A percentile compares a stretch with the other conserved stretches of the same genome.
These are phyloP conservation scores for Zaprionus camerounensis DNA, from an alignment of 1,140 invertebrate genomes.

Conservation along the genomic window DNA sequence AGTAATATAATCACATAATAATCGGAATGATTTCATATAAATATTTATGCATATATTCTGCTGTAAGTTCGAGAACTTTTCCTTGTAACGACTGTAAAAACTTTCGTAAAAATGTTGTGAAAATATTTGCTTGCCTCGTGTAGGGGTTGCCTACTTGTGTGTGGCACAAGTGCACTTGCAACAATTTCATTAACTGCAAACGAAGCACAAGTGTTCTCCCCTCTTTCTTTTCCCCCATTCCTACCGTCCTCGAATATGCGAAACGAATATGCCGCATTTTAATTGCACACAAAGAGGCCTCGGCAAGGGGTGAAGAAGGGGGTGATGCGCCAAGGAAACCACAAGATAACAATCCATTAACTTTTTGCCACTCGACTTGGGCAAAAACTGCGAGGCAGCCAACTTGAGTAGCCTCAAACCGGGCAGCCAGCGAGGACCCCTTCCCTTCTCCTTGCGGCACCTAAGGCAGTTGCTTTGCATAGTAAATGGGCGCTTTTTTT, in stretches of 20 bases:
- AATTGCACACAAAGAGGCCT: conserved; percentile 62
- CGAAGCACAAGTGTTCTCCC: conserved; percentile 52
- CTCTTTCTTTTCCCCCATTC: conserved; percentile 2
- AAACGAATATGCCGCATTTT: conserved; percentile 46
- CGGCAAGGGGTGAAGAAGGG: neutral
- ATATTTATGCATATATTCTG: neutral
- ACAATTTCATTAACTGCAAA: conserved; percentile 75
- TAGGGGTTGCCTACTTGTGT: conserved; percentile 18
- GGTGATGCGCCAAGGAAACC: conserved; percentile 60
- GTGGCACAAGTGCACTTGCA: conserved; percentile 46
- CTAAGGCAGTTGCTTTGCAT: conserved; percentile 65
- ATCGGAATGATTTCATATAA: neutral
- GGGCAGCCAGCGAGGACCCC: neutral
- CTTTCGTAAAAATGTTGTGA: conserved; percentile 26
- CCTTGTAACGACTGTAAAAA: neutral
- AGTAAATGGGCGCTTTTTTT: conserved; percentile 29
- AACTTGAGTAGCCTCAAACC: neutral
- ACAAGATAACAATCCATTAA: conserved; percentile 81
- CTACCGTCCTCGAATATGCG: neutral
- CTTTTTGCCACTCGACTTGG: conserved; percentile 75
- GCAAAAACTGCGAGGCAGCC: conserved; percentile 51
- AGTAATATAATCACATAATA: neutral
- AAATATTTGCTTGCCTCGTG: conserved; percentile 20
- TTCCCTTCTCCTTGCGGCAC: conserved; percentile 24
- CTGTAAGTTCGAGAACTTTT: neutral